Evolutionary conservation across 2,113 vertebrate genomes (phyloP).

Genomic region (Calypte anna): DNA sequence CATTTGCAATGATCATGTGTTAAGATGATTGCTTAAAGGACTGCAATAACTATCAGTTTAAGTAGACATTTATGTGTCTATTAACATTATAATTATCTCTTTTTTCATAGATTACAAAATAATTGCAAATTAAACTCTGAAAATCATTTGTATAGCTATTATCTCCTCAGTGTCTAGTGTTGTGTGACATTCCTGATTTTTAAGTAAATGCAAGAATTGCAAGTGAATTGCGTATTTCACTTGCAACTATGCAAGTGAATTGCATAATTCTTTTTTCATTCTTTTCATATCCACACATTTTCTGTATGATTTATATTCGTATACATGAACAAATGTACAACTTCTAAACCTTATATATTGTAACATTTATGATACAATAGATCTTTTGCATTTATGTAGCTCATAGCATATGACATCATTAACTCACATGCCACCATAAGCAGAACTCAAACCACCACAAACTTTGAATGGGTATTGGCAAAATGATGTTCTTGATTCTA

Average conservation of each 20-base stretch:
- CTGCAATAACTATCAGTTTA: not conserved
- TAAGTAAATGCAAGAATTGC: not conserved
- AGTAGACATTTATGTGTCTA: not conserved
- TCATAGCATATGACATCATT: too few relatives aligned
- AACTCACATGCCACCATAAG: not conserved
- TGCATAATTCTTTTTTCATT: not conserved
- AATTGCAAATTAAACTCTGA: not conserved
- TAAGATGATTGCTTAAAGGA: not conserved
- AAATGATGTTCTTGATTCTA: not conserved
- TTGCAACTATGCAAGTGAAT: not conserved
- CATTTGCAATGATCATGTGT: not conserved
- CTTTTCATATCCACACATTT: not conserved
- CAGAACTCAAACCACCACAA: not conserved
- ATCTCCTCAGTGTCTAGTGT: not conserved
- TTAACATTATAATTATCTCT: conserved; percentile 1
- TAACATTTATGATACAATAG: not conserved
- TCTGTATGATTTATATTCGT: not conserved
- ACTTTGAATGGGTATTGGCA: not conserved
- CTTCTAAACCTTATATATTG: not conserved
- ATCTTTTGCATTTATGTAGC: not conserved
- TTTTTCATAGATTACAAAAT: not conserved
- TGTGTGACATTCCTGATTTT: not conserved
- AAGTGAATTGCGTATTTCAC: not conserved
- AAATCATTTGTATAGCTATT: not conserved
- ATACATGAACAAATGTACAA: too few relatives aligned